phyloP scores from a whole-genome alignment of 2,797 vertebrate species.

The Sylvilagus floridanus region DNA sequence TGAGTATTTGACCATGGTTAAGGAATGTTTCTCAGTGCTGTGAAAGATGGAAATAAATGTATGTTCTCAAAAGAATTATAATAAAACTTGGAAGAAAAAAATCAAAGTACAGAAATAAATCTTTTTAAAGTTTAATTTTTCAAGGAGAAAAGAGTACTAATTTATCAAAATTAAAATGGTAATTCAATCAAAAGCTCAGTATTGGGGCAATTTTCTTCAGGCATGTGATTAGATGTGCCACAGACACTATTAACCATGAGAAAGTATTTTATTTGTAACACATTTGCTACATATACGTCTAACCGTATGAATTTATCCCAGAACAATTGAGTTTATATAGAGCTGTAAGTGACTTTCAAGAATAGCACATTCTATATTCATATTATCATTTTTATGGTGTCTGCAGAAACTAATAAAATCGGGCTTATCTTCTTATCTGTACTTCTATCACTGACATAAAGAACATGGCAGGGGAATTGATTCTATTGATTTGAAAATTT shows the following conservation, averaged over 20 bases:
- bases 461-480: conserved; percentile 33
- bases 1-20: not conserved
- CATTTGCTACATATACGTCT: not conserved
- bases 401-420: conserved; percentile 69
- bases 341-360: not conserved
- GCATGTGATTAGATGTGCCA: not conserved
- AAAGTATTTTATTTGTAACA: not conserved
- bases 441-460: not conserved
- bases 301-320: not conserved
- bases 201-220: not conserved
- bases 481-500: conserved; percentile 55
- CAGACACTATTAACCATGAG: not conserved
- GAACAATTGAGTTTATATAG: not conserved
- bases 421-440: conserved; percentile 58
- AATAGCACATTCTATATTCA: not conserved
- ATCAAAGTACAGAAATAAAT: not conserved
- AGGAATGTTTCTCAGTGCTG: conserved; percentile 2
- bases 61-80: not conserved
- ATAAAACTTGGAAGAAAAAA: not conserved
- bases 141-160: not conserved
- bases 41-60: not conserved
- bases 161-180: not conserved
- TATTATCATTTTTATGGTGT: not conserved
- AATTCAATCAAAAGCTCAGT: not conserved
- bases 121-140: not conserved